A percentile compares a stretch with the other conserved stretches of the same genome.
phyloP scores from a whole-genome alignment of 2,888 invertebrate species.

The Melanostoma scalare region DNA sequence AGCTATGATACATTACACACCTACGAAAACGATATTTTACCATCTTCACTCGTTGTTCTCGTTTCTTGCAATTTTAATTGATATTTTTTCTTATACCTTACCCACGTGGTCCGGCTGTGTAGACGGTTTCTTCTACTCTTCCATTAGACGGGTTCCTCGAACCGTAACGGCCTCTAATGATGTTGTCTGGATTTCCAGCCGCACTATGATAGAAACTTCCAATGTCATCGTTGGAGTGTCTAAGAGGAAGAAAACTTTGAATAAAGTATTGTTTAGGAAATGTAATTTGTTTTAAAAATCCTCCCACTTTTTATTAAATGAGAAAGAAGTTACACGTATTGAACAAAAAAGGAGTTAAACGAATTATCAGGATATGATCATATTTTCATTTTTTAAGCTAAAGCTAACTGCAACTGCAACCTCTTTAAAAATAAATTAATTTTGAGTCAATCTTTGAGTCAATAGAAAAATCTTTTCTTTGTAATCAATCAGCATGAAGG shows the following conservation, averaged over 20 bases:
- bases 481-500: too few species aligned
- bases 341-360: too few species aligned
- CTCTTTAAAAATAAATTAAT: too few species aligned
- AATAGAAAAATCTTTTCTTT: too few species aligned
- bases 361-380: too few species aligned
- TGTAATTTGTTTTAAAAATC: too few species aligned
- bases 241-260: constrained; percentile 54
- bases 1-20: too few species aligned
- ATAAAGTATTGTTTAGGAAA: constrained; percentile 9
- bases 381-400: too few species aligned
- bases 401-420: too few species aligned
- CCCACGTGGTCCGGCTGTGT: constrained; percentile 90
- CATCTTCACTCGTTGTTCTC: constrained; percentile 3
- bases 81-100: constrained; percentile 78
- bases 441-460: too few species aligned
- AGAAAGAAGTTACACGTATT: too few species aligned
- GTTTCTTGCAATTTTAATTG: not conserved
- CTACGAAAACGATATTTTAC: constrained; percentile 20
- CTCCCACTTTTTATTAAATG: too few species aligned
- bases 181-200: constrained; percentile 86
- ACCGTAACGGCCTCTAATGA: constrained; percentile 88
- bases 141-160: constrained; percentile 88
- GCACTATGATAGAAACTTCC: constrained; percentile 88
- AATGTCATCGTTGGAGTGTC: constrained; percentile 85
- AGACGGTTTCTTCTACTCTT: constrained; percentile 87